These are phyloP conservation scores for Enteromius radiatus DNA, from an alignment of 2,797 vertebrate species.

Conservation along the genomic window DNA sequence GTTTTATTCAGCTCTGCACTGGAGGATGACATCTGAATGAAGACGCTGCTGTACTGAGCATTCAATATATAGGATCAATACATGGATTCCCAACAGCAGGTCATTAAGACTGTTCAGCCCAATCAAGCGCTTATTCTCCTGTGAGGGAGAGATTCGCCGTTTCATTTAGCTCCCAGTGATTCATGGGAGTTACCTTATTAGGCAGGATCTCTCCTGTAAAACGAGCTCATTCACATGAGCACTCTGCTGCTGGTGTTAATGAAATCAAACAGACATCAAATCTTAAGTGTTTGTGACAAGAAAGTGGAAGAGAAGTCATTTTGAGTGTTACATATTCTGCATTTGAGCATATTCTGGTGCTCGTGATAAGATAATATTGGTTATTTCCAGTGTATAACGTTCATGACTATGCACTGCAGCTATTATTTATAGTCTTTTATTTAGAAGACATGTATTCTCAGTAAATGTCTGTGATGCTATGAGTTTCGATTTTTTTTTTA, in stretches of 20 bases:
- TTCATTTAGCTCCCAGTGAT: slow-evolving; percentile 53
- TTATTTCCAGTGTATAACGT: neutral
- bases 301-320: neutral
- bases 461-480: neutral
- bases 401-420: neutral
- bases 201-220: slow-evolving; percentile 38
- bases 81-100: slow-evolving; percentile 66
- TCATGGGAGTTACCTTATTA: slow-evolving; percentile 62
- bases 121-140: slow-evolving; percentile 62
- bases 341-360: neutral
- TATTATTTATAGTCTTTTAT: neutral
- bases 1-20: neutral
- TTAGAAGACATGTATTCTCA: neutral
- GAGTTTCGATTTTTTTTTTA: neutral
- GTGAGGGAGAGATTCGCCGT: slow-evolving; percentile 59
- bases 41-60: slow-evolving; percentile 59
- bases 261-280: neutral
- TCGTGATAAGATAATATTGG: neutral
- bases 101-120: slow-evolving; percentile 63
- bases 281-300: slow-evolving; percentile 8
- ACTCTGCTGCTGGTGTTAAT: neutral
- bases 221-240: slow-evolving; percentile 26
- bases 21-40: slow-evolving; percentile 55
- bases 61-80: slow-evolving; percentile 71
- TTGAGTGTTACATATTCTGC: neutral